phyloP scores from a whole-genome alignment of 2,113 vertebrate genomes.

The Pogonocichla stellata region DNA sequence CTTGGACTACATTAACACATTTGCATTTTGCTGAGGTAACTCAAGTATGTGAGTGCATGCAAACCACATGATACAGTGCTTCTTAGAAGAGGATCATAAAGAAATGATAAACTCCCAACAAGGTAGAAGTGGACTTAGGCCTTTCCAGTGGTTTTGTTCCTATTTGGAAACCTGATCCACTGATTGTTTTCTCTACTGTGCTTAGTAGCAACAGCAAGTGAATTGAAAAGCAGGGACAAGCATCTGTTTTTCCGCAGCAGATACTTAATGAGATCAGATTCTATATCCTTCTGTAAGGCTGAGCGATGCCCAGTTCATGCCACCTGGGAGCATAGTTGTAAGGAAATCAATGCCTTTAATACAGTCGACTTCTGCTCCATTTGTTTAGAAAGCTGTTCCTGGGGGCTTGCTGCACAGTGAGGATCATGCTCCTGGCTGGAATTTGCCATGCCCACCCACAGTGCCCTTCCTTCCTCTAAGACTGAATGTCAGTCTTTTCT shows the following conservation, averaged over 20 bases:
- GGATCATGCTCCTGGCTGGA: not conserved
- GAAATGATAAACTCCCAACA: not conserved
- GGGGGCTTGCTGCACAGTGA: not conserved
- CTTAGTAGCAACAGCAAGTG: not conserved
- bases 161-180: conserved; percentile 3
- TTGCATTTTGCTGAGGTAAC: not conserved
- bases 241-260: not conserved
- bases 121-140: not conserved
- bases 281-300: not conserved
- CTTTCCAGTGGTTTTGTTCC: not conserved
- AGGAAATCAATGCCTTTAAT: not conserved
- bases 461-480: not conserved
- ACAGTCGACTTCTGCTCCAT: not conserved
- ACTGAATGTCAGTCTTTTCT: not conserved
- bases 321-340: not conserved
- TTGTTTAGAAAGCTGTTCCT: not conserved
- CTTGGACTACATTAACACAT: not conserved
- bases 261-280: conserved; percentile 35
- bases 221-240: conserved; percentile 10
- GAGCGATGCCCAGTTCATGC: not conserved
- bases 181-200: not conserved
- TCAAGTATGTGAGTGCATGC: not conserved
- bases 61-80: not conserved
- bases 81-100: not conserved
- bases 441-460: not conserved